Evolutionary conservation across 2,888 invertebrate species (phyloP), one percentile per base, ranked within the genome.

Genomic region (Gari tellinella): DNA sequence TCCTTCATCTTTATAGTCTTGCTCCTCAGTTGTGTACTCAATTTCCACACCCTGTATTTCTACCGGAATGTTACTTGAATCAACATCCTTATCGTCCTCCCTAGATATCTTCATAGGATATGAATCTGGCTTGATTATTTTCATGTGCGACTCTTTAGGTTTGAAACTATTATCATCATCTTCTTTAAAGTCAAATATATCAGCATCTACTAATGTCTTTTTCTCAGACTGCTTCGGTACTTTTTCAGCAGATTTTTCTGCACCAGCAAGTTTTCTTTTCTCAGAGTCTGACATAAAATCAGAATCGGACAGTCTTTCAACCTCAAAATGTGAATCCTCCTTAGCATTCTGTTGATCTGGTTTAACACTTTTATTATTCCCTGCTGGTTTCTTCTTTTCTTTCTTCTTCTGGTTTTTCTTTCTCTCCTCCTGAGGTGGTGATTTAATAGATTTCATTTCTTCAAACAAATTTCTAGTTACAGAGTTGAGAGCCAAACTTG

Each of bases 171-270:
- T 65, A 41, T 62, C 53, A 14, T 81, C 80, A 26, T 84, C 84
- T 15, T 82, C 82, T 41, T 82, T 73, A 67, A 81, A 81, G 46
- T 80, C 82, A 72, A 82, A 82, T 15, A 80, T 64, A 73, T 82
- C 82, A 41, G 70, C 61, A 56, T 62, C 66, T 41, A 51, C 60
- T 41, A 46, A 31, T 52, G 40, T 46, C 14, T 53, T 53, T 19
- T 17, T 21, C 15, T 64, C 53, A 12, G 19, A 31, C 37, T 70
- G 56, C n/a, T 66, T 73, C 12, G 62, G 40, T 56, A 67, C 67
- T 31, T 52, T 49, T 45, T 45, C 46, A 26, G 41, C 55, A 15
- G 51, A 46, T 37, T 67, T 72, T 51, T 65, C 72, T 38, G 40
- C 25, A 23, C 38, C 40, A 17, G 26, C 8, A 15, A 56, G 52